These are phyloP conservation scores for Scolopax rusticola DNA, from an alignment of 2,797 vertebrate species.

Conservation along the genomic window DNA sequence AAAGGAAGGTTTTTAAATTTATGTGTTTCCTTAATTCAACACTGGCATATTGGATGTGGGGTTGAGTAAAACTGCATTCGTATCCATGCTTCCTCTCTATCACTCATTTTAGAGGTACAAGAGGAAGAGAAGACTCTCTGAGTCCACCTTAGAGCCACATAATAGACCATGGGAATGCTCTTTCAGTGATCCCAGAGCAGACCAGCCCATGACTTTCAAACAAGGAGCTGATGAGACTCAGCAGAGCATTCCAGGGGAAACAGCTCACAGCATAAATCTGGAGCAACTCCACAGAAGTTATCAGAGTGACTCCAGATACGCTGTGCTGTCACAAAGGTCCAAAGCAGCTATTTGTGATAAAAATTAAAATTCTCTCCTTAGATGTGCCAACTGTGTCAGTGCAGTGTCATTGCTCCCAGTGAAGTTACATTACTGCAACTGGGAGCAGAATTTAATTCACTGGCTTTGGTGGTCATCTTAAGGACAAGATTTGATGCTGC, in stretches of 20 bases:
- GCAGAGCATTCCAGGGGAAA: neutral
- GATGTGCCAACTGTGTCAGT: neutral
- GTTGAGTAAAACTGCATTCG: conserved; percentile 60
- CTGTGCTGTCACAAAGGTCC: neutral
- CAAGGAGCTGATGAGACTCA: conserved; percentile 10
- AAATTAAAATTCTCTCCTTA: conserved; percentile 11
- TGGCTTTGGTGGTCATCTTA: neutral
- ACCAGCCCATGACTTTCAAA: neutral
- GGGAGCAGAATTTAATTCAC: neutral
- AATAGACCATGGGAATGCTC: neutral
- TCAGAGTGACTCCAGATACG: neutral
- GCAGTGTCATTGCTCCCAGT: neutral
- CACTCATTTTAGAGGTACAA: neutral
- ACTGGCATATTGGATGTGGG: neutral
- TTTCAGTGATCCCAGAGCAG: neutral
- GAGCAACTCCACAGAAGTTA: neutral
- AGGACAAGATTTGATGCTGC: neutral
- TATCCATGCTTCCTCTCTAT: neutral
- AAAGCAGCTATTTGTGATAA: neutral
- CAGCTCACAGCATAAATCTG: neutral
- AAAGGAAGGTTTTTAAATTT: conserved; percentile 40
- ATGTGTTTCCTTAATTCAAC: neutral
- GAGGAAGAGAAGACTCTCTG: neutral
- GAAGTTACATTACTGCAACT: neutral
- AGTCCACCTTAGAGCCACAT: neutral